A percentile compares a stretch with the other conserved stretches of the same genome.
Conservation (phyloP, 2,113 vertebrate genomes). For the Nicator chloris region DNA sequence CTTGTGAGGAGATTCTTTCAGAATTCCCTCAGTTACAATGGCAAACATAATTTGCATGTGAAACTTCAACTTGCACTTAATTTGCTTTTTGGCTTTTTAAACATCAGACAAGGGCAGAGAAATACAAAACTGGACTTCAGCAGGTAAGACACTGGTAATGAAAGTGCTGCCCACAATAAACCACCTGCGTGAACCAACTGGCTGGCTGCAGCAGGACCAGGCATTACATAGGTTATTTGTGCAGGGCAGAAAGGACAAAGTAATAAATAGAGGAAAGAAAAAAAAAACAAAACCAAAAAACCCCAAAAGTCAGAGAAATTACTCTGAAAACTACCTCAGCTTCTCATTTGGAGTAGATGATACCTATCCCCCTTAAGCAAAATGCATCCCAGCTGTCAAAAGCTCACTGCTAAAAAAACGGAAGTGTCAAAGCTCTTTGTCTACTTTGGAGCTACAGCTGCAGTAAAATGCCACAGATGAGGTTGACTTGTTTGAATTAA, state of each 20-base stretch:
- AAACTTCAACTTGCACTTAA: background rate
- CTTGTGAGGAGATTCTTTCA: accelerated
- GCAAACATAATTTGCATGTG: background rate
- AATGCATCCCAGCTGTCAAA: background rate
- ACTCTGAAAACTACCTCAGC: background rate
- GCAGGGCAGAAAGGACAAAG: background rate
- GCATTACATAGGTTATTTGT: background rate
- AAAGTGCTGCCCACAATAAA: background rate
- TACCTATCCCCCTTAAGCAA: background rate
- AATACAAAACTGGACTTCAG: background rate
- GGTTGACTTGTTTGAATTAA: background rate
- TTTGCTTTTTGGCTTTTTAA: background rate
- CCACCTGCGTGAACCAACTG: accelerated
- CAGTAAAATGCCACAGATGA: background rate
- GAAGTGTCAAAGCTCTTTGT: background rate
- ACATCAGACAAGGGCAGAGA: background rate
- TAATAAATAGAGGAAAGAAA: background rate
- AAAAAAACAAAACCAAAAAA: background rate
- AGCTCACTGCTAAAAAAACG: background rate
- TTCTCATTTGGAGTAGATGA: background rate
- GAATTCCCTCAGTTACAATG: background rate
- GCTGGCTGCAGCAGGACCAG: background rate
- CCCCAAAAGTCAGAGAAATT: background rate
- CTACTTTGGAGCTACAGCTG: background rate
- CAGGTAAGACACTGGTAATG: background rate